These are phyloP conservation scores for Cephus rjabovi DNA, from an alignment of 2,888 invertebrate genomes.

Conservation along the genomic window DNA sequence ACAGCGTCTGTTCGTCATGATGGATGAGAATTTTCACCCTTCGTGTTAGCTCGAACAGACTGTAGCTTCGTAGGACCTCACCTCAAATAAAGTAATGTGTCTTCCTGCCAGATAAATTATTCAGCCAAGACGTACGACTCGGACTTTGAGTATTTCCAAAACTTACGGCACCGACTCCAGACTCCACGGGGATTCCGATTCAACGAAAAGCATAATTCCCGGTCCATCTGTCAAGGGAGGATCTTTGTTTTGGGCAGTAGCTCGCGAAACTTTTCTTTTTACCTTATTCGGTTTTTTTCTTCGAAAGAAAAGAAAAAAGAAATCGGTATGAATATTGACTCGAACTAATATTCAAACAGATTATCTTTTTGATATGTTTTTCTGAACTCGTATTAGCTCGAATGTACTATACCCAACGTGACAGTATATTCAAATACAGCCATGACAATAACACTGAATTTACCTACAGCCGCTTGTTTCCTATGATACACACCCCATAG, in stretches of 20 bases:
- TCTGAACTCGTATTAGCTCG: neutral
- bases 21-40: neutral
- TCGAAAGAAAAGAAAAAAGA: neutral
- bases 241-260: neutral
- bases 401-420: neutral
- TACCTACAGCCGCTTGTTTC: neutral
- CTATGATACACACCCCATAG: neutral
- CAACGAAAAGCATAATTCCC: neutral
- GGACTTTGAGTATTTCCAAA: neutral
- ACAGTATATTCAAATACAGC: neutral
- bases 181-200: neutral
- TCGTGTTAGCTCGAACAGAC: neutral
- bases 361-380: neutral
- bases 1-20: slow-evolving; percentile 4
- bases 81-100: slow-evolving; percentile 1
- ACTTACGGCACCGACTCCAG: neutral
- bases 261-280: neutral
- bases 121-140: slow-evolving; percentile 20
- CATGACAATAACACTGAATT: neutral
- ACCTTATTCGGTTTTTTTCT: neutral
- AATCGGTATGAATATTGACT: too few relatives aligned
- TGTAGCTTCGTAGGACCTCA: slow-evolving; percentile 3
- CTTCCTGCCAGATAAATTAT: slow-evolving; percentile 26
- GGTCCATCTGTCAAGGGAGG: neutral
- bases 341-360: neutral